A percentile compares a stretch with the other conserved stretches of the same genome.
phyloP scores from a whole-genome alignment of 2,888 invertebrate genomes.

The Thymelicus lineola region DNA sequence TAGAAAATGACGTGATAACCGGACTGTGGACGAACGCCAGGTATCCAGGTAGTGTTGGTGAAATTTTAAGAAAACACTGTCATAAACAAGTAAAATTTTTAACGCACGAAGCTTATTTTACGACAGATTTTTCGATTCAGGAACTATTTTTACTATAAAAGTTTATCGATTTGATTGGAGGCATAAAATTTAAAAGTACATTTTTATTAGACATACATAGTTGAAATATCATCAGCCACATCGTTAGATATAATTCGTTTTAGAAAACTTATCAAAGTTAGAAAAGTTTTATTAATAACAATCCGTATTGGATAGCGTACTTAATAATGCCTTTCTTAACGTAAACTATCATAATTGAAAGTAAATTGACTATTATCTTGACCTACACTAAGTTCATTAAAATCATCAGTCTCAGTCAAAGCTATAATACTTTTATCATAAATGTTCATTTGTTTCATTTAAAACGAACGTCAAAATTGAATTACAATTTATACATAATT shows the following conservation, averaged over 20 bases:
- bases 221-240: too few species aligned
- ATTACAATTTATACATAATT: background rate
- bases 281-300: background rate
- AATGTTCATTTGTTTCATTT: slow-evolving; percentile 30
- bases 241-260: background rate
- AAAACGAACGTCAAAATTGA: slow-evolving; percentile 1
- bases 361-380: slow-evolving; percentile 16
- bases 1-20: too few species aligned
- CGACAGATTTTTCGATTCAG: slow-evolving; percentile 4
- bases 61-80: background rate
- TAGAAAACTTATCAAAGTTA: background rate
- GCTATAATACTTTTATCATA: slow-evolving; percentile 26
- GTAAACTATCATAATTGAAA: background rate
- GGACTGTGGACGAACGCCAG: too few species aligned
- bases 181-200: too few species aligned
- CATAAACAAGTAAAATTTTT: background rate
- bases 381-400: slow-evolving; percentile 37
- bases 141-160: background rate
- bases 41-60: too few species aligned
- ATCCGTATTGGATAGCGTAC: background rate
- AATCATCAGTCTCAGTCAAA: slow-evolving; percentile 43
- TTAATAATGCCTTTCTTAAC: slow-evolving; percentile 7
- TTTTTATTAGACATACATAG: background rate
- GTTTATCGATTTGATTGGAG: background rate
- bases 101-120: background rate